phyloP scores from a whole-genome alignment of 2,888 invertebrate genomes.

The Leucophenga montana region DNA sequence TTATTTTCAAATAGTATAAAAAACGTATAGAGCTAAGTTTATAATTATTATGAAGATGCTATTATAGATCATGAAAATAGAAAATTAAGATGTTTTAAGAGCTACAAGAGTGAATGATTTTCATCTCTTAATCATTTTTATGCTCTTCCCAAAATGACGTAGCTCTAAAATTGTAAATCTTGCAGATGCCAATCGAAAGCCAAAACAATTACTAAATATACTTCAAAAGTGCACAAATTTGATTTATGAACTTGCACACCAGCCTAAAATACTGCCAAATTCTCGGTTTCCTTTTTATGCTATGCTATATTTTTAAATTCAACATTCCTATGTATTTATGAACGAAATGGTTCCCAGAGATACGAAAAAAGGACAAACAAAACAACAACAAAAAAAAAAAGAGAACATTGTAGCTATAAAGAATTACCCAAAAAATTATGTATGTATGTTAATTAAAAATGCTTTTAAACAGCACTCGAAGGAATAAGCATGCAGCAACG shows the following conservation, averaged over 20 bases:
- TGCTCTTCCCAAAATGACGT: too few relatives aligned
- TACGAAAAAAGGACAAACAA: neutral
- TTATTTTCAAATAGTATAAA: too few relatives aligned
- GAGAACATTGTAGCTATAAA: slow-evolving; percentile 35
- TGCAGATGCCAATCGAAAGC: neutral
- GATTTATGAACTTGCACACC: too few relatives aligned
- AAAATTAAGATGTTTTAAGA: too few relatives aligned
- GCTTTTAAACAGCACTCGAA: slow-evolving; percentile 60
- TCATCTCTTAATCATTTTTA: too few relatives aligned
- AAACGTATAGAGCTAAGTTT: too few relatives aligned
- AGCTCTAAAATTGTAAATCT: neutral
- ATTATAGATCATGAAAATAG: too few relatives aligned
- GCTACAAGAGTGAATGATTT: too few relatives aligned
- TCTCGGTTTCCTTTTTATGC: neutral
- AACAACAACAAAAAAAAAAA: neutral
- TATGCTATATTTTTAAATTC: neutral
- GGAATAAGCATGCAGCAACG: slow-evolving; percentile 57
- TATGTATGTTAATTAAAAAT: slow-evolving; percentile 66
- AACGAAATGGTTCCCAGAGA: slow-evolving; percentile 15
- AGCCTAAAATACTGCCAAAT: too few relatives aligned
- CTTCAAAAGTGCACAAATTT: neutral
- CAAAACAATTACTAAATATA: neutral
- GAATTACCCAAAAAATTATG: slow-evolving; percentile 49
- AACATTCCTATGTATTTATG: too few relatives aligned
- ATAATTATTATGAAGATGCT: too few relatives aligned